Base-by-base conservation (phyloP, 1,140 invertebrate genomes). In the Calliopsis andreniformis region DNA sequence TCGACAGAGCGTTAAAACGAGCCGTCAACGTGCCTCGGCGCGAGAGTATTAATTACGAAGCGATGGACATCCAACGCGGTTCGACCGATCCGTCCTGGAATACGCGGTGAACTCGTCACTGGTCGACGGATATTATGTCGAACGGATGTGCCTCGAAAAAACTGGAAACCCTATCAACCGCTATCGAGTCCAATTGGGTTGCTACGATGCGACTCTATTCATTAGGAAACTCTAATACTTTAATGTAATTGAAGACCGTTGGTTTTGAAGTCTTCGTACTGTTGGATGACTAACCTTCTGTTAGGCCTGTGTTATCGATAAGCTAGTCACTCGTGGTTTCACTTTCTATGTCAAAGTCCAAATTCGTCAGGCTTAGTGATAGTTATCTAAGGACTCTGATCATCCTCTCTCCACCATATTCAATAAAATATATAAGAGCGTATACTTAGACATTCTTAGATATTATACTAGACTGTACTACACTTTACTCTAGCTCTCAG, bases 1-100 rank as follows among this genome's bases (percentile, higher is more conserved):
- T 62, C 61, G 71, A 76, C 67, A 59, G 67, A 71, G 67, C 82
- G 80, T 84, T 79, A 80, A 84, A 84, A 83, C 71, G 71, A 83
- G 28, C 77, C 80, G 80, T 83, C 82, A 72, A 83, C 77, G 67
- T 55, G 39, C 23, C 61, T 59, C 25, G 25, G 58, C 47, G 72
- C 49, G 53, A 64, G 81, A 51, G 69, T 79, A 79, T 83, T 82
- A 76, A 83, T 83, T 83, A 83, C 80, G 58, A 83, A 71, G 47
- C 70, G 77, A 83, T 83, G 81, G 76, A 82, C 79, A 78, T 66
- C 62, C 66, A 67, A 18, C 47, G 68, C 55, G 56, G 51, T 35
- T 55, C 47, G 53, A 16, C 51, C 72, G 67, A 71, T 82, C 45
- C 43, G 43, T 68, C 20, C 30, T 20, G 25, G 35, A 53, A 78